Evolutionary conservation across 2,888 invertebrate genomes (phyloP).

Genomic region (Heliothis peltigera): DNA sequence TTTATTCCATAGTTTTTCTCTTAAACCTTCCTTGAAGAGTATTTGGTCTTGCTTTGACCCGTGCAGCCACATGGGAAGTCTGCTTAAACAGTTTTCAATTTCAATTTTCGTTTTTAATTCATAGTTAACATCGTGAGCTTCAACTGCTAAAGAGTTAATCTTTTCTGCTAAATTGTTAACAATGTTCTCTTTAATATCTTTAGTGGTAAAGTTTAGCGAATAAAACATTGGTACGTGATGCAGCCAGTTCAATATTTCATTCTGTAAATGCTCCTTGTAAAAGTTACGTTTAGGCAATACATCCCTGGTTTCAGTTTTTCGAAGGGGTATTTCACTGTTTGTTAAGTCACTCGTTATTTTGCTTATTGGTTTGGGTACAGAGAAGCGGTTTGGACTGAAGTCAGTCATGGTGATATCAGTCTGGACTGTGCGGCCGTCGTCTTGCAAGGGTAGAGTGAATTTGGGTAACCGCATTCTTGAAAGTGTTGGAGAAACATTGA

Average conservation of each 20-base stretch:
- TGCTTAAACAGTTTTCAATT: conserved; percentile 67
- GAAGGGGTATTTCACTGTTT: conserved; percentile 5
- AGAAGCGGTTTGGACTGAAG: conserved; percentile 18
- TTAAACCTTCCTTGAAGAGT: conserved; percentile 59
- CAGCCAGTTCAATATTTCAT: conserved; percentile 67
- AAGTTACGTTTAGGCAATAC: conserved; percentile 45
- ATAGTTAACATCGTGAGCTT: conserved; percentile 49
- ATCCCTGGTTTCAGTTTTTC: conserved; percentile 26
- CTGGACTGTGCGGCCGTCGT: conserved; percentile 25
- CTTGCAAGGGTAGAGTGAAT: neutral
- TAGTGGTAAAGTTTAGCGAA: conserved; percentile 46
- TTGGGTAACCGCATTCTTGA: conserved; percentile 43
- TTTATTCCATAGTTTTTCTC: conserved; percentile 64
- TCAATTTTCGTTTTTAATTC: conserved; percentile 60
- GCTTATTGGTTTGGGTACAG: neutral
- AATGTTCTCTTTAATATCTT: conserved; percentile 63
- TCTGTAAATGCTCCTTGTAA: conserved; percentile 64
- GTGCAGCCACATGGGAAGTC: conserved; percentile 68
- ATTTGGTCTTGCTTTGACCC: conserved; percentile 57
- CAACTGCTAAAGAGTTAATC: conserved; percentile 58
- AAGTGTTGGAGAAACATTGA: conserved; percentile 45
- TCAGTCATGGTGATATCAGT: conserved; percentile 50
- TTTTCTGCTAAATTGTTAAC: conserved; percentile 67
- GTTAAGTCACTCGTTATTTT: neutral
- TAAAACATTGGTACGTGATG: conserved; percentile 67